Percentiles rank a stretch among this genome's conserved stretches.
Evolutionary conservation across 2,113 vertebrate genomes (phyloP).

Genomic region (Ptilonorhynchus violaceus): DNA sequence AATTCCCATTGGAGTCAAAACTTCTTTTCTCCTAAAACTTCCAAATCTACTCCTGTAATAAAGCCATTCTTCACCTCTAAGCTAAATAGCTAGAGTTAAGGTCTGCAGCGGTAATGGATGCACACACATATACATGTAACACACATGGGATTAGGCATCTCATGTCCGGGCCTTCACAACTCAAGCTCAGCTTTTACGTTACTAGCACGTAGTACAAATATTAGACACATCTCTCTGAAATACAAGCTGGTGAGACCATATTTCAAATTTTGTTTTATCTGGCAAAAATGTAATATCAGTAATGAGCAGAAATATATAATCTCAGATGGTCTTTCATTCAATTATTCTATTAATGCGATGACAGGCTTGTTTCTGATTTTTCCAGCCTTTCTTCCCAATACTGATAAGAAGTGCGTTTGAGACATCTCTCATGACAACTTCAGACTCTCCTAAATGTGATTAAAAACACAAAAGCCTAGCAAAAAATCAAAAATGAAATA

Average conservation of each 20-base stretch:
- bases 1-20: neutral
- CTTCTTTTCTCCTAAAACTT: neutral
- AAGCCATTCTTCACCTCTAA: neutral
- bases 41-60: neutral
- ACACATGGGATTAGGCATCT: neutral
- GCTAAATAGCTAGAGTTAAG: neutral
- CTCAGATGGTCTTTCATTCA: neutral
- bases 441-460: constrained; percentile 50
- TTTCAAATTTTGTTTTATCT: neutral
- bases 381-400: neutral
- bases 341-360: neutral
- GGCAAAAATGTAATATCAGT: neutral
- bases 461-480: constrained; percentile 94
- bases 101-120: neutral
- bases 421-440: neutral
- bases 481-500: constrained; percentile 99
- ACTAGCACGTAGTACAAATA: neutral
- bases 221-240: neutral
- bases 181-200: neutral
- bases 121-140: neutral
- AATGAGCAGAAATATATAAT: neutral
- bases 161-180: neutral
- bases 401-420: neutral
- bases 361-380: neutral
- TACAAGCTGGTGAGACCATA: neutral